Conservation (phyloP, 2,797 vertebrate genomes). For the Mionectes olivaceus region DNA sequence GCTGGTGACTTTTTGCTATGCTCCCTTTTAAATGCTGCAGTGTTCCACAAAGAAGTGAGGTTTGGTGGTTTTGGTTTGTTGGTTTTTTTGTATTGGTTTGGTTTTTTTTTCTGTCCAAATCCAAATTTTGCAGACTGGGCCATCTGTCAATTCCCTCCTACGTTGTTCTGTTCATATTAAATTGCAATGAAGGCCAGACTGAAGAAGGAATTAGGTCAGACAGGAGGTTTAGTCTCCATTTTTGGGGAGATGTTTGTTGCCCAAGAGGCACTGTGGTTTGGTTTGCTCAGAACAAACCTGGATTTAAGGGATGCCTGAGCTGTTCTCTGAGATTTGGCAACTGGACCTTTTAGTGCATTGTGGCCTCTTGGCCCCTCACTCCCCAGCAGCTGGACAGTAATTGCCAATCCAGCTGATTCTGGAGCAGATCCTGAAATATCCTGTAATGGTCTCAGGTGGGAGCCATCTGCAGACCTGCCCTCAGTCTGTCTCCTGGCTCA, state of each 20-base stretch:
- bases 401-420: neutral
- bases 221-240: constrained; percentile 44
- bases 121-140: constrained; percentile 66
- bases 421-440: constrained; percentile 14
- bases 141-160: constrained; percentile 70
- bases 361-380: neutral
- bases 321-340: constrained; percentile 10
- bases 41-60: neutral
- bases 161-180: constrained; percentile 64
- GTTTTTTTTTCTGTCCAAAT: constrained; percentile 26
- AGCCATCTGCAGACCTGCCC: neutral
- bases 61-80: neutral
- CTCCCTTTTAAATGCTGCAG: neutral
- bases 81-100: neutral
- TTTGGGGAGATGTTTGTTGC: constrained; percentile 48
- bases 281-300: neutral
- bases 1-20: neutral
- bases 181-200: constrained; percentile 65
- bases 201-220: constrained; percentile 68
- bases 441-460: fast-evolving
- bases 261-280: constrained; percentile 24
- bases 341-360: neutral
- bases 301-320: constrained; percentile 15
- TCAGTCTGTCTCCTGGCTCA: fast-evolving
- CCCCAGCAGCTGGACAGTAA: constrained; percentile 46